Evolutionary conservation across 2,888 invertebrate genomes (phyloP), one percentile per base, ranked within the genome.

Genomic region (Cabera pusaria): DNA sequence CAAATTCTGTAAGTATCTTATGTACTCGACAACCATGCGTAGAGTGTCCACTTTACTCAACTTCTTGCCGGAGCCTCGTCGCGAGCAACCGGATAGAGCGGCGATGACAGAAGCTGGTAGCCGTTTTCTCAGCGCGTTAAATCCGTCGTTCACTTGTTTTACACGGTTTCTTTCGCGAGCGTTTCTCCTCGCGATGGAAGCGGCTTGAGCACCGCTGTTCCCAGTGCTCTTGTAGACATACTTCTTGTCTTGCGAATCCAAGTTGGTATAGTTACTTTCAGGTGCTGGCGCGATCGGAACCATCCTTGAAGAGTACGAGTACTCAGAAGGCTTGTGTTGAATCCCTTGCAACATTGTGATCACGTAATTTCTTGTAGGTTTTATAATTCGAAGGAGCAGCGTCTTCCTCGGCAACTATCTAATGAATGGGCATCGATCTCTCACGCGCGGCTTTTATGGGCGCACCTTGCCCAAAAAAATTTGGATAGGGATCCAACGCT

Each of bases 131-230:
- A 97, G 82, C 24, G 95, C 96, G 38, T 95, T 95, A 70, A 97
- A 97, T 45, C 97, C 97, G 68, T 96, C 96, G 85, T 97, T 97
- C 70, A 97, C 97, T 91, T 97, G 97, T 82, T 97, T 97, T 43
- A 98, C 98, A 46, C 98, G 93, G 73, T 98, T 98, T 54, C 98
- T 90, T 80, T 98, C 98, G 6, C 98, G 91, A n/a, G 97, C 98
- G 79, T 98, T 98, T 59, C 98, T 91, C 35, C 97, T 90, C 0
- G 95, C 96, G 6, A 97, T 97, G 0, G 97, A 96, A 16, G 94
- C 94, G 34, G 95, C 91, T 61, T 95, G 96, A 56, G 93, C 91
- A 22, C 91, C 91, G 0, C 90, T 68, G 44, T 76, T 77, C 1
- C 71, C 58, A 12, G 88, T 89, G 10, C 90, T 91, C 44, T 91